Percentiles rank a stretch among this genome's conserved stretches.
Conservation (phyloP, 2,113 vertebrate species). For the Thunnus maccoyii region DNA sequence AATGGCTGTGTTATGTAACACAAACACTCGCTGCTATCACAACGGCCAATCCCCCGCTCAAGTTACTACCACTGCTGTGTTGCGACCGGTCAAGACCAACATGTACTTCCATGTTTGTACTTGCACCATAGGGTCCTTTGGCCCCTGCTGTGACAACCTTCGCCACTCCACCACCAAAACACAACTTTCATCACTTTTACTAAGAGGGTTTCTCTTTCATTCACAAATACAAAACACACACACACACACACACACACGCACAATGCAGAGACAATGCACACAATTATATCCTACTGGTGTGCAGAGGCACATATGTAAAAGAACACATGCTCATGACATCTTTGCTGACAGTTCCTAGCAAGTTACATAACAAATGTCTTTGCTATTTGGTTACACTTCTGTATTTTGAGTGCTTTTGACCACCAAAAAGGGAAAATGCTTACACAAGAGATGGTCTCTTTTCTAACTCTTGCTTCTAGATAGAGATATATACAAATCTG, state of each 20-base stretch:
- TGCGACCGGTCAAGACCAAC: constrained; percentile 1
- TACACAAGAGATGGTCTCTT: neutral
- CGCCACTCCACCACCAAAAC: constrained; percentile 28
- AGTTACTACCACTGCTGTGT: constrained; percentile 70
- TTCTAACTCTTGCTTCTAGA: neutral
- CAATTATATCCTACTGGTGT: neutral
- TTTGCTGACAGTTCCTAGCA: constrained; percentile 18
- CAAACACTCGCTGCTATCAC: constrained; percentile 85
- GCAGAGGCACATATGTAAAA: neutral
- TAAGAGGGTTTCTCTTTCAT: constrained; percentile 38
- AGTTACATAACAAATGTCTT: constrained; percentile 35
- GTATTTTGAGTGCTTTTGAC: neutral
- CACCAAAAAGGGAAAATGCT: neutral
- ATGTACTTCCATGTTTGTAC: constrained; percentile 51
- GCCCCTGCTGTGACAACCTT: constrained; percentile 80
- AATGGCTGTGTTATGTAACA: constrained; percentile 78
- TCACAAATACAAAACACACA: constrained; percentile 35
- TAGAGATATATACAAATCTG: neutral
- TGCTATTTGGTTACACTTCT: constrained; percentile 38
- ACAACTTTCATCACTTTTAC: constrained; percentile 30
- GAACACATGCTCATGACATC: neutral
- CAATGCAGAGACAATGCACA: neutral
- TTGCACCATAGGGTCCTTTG: constrained; percentile 37
- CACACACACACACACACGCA: neutral
- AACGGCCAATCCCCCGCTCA: constrained; percentile 58